These are phyloP conservation scores for Plutomurus gul DNA, from an alignment of 1,140 invertebrate genomes.

Conservation along the genomic window DNA sequence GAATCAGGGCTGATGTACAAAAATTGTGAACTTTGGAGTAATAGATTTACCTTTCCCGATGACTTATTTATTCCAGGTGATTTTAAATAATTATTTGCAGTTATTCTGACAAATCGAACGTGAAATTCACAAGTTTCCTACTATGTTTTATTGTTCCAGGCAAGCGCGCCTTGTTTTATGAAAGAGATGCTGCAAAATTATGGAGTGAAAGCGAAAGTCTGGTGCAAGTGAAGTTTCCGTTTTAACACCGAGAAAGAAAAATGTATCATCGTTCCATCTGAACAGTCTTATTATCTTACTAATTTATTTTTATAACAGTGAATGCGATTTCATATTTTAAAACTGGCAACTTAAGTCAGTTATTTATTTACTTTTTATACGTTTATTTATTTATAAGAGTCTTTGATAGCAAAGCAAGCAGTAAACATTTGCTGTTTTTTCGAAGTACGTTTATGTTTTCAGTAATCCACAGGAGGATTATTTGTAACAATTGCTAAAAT, in stretches of 20 bases:
- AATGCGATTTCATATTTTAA: background rate
- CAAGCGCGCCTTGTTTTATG: constrained; percentile 12
- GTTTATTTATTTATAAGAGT: too few relatives aligned
- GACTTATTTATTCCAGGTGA: constrained; percentile 20
- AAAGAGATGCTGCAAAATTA: constrained; percentile 56
- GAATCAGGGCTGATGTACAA: constrained; percentile 45
- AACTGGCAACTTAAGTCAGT: background rate
- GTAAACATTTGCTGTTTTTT: too few relatives aligned
- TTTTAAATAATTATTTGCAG: too few relatives aligned
- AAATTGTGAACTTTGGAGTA: constrained; percentile 37
- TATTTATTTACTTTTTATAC: background rate
- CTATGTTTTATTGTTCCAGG: too few relatives aligned
- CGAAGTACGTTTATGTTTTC: too few relatives aligned
- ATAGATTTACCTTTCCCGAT: constrained; percentile 11
- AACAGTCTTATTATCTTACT: background rate
- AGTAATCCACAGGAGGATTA: too few relatives aligned
- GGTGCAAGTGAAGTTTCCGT: constrained; percentile 16
- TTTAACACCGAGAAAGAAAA: background rate
- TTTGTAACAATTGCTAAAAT: too few relatives aligned
- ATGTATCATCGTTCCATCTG: background rate
- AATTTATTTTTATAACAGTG: background rate
- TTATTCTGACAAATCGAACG: too few relatives aligned
- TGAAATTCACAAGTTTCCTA: too few relatives aligned
- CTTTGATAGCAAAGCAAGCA: too few relatives aligned
- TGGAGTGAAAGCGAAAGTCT: constrained; percentile 58